Conservation (phyloP, 1,140 invertebrate species). For the Ctenoplectra terminalis region DNA sequence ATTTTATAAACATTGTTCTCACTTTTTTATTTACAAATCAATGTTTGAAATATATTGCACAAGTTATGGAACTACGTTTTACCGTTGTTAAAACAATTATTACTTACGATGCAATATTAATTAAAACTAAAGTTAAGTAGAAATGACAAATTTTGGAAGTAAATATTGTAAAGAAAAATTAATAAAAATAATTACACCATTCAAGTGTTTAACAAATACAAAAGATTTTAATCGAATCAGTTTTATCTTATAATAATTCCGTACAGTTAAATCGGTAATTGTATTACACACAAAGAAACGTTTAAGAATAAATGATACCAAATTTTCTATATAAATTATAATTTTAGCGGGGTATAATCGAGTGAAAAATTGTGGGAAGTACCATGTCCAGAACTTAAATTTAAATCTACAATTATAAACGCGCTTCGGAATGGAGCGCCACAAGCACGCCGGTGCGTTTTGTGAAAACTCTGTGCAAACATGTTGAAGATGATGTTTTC, state of each 20-base stretch:
- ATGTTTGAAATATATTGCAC: too few relatives aligned
- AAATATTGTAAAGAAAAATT: too few relatives aligned
- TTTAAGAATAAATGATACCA: background rate
- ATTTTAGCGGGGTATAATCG: background rate
- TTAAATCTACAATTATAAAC: background rate
- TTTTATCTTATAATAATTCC: background rate
- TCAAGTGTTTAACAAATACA: too few relatives aligned
- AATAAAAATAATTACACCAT: too few relatives aligned
- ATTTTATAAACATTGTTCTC: background rate
- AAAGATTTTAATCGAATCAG: too few relatives aligned
- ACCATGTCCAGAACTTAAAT: background rate
- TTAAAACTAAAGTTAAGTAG: too few relatives aligned
- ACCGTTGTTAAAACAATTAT: too few relatives aligned
- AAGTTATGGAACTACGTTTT: too few relatives aligned
- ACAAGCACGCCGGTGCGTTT: background rate
- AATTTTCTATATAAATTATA: background rate
- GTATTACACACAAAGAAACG: background rate
- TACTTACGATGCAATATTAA: too few relatives aligned
- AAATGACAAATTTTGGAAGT: too few relatives aligned
- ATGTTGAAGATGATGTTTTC: background rate
- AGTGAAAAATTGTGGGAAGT: background rate
- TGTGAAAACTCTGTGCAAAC: background rate
- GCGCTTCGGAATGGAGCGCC: background rate
- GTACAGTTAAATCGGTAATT: background rate
- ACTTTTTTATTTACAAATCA: too few relatives aligned